Conservation (phyloP, 2,797 vertebrate genomes). For the Acropternis orthonyx region DNA sequence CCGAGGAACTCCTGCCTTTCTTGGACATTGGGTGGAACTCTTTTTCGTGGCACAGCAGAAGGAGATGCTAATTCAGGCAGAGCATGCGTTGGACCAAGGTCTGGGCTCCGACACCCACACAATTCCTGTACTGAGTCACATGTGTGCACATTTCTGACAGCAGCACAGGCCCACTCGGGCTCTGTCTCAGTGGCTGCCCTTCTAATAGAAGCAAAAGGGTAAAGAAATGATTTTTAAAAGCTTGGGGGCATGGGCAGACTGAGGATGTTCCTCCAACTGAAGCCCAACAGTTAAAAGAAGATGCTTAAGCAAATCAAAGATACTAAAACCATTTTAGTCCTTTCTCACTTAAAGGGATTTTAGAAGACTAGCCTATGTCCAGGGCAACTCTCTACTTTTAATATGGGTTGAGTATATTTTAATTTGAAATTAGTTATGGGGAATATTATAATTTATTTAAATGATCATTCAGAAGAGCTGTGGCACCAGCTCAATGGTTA, state of each 20-base stretch:
- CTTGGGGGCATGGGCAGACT: not conserved
- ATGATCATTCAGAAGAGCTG: slow-evolving; percentile 56
- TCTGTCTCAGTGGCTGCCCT: not conserved
- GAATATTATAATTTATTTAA: slow-evolving; percentile 65
- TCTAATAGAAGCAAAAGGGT: not conserved
- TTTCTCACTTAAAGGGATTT: slow-evolving; percentile 60
- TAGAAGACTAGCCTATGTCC: slow-evolving; percentile 46
- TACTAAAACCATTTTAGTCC: not conserved
- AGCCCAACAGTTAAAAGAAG: not conserved
- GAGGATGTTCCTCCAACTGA: not conserved
- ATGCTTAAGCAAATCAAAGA: not conserved
- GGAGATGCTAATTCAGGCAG: not conserved
- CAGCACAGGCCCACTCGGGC: not conserved
- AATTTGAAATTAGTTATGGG: slow-evolving; percentile 69
- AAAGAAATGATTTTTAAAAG: not conserved
- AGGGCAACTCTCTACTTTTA: slow-evolving; percentile 57
- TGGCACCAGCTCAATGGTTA: not conserved
- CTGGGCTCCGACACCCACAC: not conserved
- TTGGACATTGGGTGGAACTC: not conserved
- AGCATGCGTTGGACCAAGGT: not conserved
- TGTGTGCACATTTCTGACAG: not conserved
- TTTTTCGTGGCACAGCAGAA: not conserved
- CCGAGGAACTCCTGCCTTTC: not conserved
- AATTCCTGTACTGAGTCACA: not conserved
- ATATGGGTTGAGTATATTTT: slow-evolving; percentile 49